Evolutionary conservation across 2,888 invertebrate species (phyloP).

Genomic region (Temnothorax ravouxi): DNA sequence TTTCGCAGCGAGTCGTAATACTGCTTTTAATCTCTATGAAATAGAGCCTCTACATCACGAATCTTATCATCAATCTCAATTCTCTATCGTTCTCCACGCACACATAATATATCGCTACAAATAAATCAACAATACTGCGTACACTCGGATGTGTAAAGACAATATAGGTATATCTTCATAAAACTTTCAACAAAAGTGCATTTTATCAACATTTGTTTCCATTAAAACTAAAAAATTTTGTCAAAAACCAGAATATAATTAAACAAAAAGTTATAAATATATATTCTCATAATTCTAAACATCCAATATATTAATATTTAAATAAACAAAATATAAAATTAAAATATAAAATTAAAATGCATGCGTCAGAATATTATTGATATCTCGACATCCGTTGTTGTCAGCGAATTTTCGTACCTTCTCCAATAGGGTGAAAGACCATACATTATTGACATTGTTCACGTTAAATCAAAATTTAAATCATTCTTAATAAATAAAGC

Average conservation of each 20-base stretch:
- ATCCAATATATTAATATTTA: neutral
- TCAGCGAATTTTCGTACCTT: neutral
- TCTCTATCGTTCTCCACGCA: neutral
- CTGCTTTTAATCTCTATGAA: constrained; percentile 68
- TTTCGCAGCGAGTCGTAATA: constrained; percentile 49
- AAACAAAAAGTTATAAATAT: neutral
- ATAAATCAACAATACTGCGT: neutral
- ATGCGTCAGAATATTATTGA: neutral
- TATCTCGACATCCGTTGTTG: neutral
- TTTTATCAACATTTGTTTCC: neutral
- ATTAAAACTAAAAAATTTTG: neutral
- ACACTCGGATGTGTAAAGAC: neutral
- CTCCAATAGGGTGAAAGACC: neutral
- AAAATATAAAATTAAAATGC: too few species aligned
- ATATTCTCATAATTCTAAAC: neutral
- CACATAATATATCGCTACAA: constrained; percentile 14
- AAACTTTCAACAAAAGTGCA: constrained; percentile 1
- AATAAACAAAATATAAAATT: neutral
- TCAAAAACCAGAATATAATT: neutral
- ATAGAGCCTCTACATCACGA: constrained; percentile 59
- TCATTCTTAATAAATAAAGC: neutral
- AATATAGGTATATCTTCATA: neutral
- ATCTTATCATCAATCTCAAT: constrained; percentile 37
- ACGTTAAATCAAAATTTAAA: neutral
- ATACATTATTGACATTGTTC: neutral